Evolutionary conservation across 2,113 vertebrate species (phyloP).

Genomic region (Carassius carassius): DNA sequence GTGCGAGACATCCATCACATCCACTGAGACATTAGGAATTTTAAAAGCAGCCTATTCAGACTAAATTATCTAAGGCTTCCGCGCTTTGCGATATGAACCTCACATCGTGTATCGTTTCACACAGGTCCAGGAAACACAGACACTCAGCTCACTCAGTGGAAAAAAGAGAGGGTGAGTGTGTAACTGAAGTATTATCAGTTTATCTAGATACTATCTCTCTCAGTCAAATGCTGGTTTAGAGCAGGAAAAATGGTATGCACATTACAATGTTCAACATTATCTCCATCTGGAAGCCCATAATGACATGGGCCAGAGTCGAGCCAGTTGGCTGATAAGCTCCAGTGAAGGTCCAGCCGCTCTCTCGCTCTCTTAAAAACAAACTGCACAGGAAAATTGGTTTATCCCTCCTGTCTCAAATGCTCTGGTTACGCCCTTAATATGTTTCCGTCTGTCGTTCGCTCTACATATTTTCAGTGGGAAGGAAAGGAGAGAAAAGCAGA

Average conservation of each 20-base stretch:
- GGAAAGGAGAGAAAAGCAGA: slow-evolving; percentile 13
- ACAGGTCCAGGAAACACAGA: slow-evolving; percentile 36
- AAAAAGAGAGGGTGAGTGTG: slow-evolving; percentile 61
- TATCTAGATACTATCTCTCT: slow-evolving; percentile 65
- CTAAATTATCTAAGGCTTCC: slow-evolving; percentile 53
- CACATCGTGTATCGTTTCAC: slow-evolving; percentile 57
- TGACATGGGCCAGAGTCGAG: slow-evolving; percentile 65
- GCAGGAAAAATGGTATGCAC: slow-evolving; percentile 70
- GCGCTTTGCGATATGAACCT: slow-evolving; percentile 60
- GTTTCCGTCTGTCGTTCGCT: slow-evolving; percentile 23
- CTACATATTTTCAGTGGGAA: slow-evolving; percentile 10
- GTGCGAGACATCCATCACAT: slow-evolving; percentile 56
- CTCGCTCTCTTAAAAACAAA: slow-evolving; percentile 65
- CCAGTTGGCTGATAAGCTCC: slow-evolving; percentile 56
- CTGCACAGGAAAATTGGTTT: slow-evolving; percentile 73
- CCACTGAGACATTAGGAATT: slow-evolving; percentile 44
- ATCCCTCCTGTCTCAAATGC: slow-evolving; percentile 66
- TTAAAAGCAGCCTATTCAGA: slow-evolving; percentile 57
- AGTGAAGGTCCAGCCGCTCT: slow-evolving; percentile 55
- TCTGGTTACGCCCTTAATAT: slow-evolving; percentile 65
- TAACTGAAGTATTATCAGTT: slow-evolving; percentile 67
- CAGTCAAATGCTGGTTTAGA: slow-evolving; percentile 61
- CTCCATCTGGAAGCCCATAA: slow-evolving; percentile 72
- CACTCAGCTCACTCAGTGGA: slow-evolving; percentile 55
- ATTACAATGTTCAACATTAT: slow-evolving; percentile 69